Conservation (phyloP, 2,797 vertebrate species). For the Tachyglossus aculeatus region DNA sequence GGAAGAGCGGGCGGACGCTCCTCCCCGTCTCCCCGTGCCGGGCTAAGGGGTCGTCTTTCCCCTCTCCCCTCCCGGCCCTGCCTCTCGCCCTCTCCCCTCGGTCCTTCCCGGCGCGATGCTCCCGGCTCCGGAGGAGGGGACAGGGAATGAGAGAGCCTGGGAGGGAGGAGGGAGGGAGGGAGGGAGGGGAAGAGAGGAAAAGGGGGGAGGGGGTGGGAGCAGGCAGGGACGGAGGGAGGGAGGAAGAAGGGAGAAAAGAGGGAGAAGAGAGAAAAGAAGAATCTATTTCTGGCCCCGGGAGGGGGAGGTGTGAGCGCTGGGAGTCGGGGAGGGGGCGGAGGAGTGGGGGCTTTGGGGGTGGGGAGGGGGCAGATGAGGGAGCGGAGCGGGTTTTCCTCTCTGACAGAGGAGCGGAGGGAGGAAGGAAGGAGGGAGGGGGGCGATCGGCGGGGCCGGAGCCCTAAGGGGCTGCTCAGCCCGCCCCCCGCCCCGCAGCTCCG, state of each 20-base stretch:
- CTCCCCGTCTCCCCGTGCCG: too few species aligned
- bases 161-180: constrained; percentile 19
- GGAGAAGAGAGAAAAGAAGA: background rate
- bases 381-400: background rate
- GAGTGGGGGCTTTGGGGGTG: background rate
- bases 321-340: constrained; percentile 9
- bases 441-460: too few species aligned
- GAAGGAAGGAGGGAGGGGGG: background rate
- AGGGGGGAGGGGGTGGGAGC: constrained; percentile 18
- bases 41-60: background rate
- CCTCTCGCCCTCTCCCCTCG: background rate
- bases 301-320: constrained; percentile 37
- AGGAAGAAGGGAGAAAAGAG: background rate
- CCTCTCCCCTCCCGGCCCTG: background rate
- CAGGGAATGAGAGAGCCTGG: constrained; percentile 32
- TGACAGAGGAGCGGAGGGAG: background rate
- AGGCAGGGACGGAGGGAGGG: constrained; percentile 40
- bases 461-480: background rate
- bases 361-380: background rate
- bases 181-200: constrained; percentile 22
- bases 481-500: too few species aligned
- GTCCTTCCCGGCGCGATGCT: background rate
- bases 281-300: constrained; percentile 56
- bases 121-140: constrained; percentile 7
- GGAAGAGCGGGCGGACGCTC: too few species aligned